Evolutionary conservation across 2,797 vertebrate species (phyloP).

Genomic region (Poeciliopsis presidionis): DNA sequence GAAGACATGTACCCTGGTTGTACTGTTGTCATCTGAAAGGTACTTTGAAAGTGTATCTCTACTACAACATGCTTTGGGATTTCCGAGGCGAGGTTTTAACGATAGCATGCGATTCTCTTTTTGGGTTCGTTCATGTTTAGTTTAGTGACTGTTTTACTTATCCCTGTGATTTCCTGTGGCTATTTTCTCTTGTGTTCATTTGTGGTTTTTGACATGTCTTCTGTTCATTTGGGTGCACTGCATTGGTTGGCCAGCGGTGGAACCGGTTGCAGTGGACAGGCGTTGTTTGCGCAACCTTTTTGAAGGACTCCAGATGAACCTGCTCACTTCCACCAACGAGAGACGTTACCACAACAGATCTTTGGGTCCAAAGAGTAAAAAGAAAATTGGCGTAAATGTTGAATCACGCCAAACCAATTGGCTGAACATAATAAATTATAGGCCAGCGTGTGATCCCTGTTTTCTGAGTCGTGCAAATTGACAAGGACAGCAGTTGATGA

Average conservation of each 20-base stretch:
- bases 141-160: background rate
- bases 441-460: background rate
- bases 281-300: background rate
- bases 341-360: background rate
- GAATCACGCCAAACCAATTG: background rate
- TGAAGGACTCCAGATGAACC: background rate
- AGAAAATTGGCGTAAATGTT: too few species aligned
- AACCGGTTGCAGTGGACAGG: background rate
- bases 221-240: background rate
- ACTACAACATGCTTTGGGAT: background rate
- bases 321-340: background rate
- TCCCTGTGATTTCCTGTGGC: background rate
- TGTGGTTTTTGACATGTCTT: background rate
- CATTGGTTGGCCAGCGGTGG: background rate
- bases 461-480: background rate
- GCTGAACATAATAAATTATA: background rate
- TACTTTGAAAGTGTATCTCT: background rate
- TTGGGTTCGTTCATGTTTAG: background rate
- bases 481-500: background rate
- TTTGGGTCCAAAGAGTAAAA: background rate
- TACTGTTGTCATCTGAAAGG: conserved; percentile 1
- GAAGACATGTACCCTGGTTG: background rate
- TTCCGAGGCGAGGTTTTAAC: background rate
- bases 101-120: background rate
- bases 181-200: background rate